Base-by-base conservation (phyloP, 2,888 invertebrate genomes). In the Thelaira solivaga region DNA sequence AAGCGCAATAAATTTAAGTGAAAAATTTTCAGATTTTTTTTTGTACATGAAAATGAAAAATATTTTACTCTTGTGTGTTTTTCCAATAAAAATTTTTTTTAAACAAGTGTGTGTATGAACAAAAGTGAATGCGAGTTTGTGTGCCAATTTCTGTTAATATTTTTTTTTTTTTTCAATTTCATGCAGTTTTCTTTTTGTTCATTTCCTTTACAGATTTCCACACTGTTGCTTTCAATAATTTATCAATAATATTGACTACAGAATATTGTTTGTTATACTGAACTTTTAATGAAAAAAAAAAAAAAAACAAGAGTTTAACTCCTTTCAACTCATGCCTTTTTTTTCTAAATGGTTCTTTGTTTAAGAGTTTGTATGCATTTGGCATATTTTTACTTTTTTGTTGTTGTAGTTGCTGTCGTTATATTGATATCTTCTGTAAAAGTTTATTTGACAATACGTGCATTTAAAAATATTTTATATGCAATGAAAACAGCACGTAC, bases 201-300 rank as follows among this genome's bases (percentile, higher is more conserved):
- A 29, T 43, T 36, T 49, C 24, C 24, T 22, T 55, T n/a, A 45
- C 16, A 43, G 22, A 36, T 39, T 39, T 49, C 8, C 3, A 18
- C 29, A 18, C 26, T 53, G 10, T 62, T 59, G 8, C 55, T 49
- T 72, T 55, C 20, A 64, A 47, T 31, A 49, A 24, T 43, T 51
- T 24, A 59, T 34, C 49, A 74, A 59, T 59, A 53, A 67, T 67
- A 53, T 67, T 67, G 34, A 64, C 55, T 47, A 47, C 29, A 16
- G 8, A 43, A 67, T 26, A 62, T 47, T 36, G 34, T 53, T 61
- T 51, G 34, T n/a, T n/a, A n/a, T 45, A 67, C 36, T 64, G 72
- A 72, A 47, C 72, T 72, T 72, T 57, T 49, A 24, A 31, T 47
- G 29, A 11, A 57, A 39, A 65, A 16, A 11, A 62, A 26, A 4